These are phyloP conservation scores for Odontomyia ornata DNA, from an alignment of 2,888 invertebrate species.

Conservation along the genomic window DNA sequence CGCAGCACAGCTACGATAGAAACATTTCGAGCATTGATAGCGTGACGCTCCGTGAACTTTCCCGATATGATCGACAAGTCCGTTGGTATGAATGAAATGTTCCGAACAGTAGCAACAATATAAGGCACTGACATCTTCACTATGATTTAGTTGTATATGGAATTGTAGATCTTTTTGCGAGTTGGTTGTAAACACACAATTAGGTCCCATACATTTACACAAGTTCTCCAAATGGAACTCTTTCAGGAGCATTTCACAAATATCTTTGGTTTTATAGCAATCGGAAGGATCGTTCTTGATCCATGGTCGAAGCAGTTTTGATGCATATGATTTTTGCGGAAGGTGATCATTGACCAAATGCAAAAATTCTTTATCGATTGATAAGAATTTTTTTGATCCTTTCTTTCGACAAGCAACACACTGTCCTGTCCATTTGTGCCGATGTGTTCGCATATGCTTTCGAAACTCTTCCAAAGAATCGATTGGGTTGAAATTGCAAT, in stretches of 20 bases:
- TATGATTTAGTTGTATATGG: conserved; percentile 5
- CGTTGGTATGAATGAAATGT: background rate
- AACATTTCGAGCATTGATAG: conserved; percentile 35
- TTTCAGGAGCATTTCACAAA: background rate
- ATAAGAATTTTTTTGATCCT: background rate
- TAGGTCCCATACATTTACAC: conserved; percentile 36
- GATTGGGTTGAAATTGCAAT: background rate
- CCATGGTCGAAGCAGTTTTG: conserved; percentile 27
- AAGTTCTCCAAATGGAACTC: conserved; percentile 12
- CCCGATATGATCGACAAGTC: conserved; percentile 28
- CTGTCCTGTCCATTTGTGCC: conserved; percentile 20
- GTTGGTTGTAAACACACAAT: conserved; percentile 29
- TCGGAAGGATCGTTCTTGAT: background rate
- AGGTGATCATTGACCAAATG: conserved; percentile 26
- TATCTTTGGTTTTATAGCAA: background rate
- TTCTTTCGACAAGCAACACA: background rate
- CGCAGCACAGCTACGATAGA: conserved; percentile 37
- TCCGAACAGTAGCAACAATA: conserved; percentile 34
- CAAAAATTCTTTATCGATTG: background rate
- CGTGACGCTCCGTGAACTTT: background rate
- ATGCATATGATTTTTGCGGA: background rate
- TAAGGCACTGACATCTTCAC: background rate
- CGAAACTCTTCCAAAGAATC: conserved; percentile 17
- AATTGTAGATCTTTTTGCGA: conserved; percentile 1
- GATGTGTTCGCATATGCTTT: conserved; percentile 1